Evolutionary conservation across 2,797 vertebrate species (phyloP).

Genomic region (Poecile montanus): DNA sequence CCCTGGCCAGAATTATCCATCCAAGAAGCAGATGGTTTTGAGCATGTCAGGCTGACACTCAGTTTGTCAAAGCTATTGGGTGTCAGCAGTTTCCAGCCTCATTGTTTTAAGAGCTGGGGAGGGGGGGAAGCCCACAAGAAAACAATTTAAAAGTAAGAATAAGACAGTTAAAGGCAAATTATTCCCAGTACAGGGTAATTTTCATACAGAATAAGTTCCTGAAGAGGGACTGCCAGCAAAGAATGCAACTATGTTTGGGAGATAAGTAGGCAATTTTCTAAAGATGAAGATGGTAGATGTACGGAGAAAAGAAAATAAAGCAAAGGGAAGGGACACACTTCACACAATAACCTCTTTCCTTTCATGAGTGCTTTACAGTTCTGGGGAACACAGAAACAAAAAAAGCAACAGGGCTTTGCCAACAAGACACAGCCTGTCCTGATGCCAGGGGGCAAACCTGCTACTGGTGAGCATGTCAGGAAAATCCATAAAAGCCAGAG

Average conservation of each 20-base stretch:
- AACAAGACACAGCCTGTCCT: background rate
- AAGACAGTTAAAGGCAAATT: conserved; percentile 24
- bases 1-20: background rate
- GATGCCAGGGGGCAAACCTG: background rate
- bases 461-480: background rate
- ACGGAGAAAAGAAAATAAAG: background rate
- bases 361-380: background rate
- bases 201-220: conserved; percentile 7
- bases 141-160: background rate
- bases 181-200: conserved; percentile 36
- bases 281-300: background rate
- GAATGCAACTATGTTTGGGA: background rate
- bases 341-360: background rate
- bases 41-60: background rate
- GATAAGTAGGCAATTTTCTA: conserved; percentile 5
- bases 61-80: background rate
- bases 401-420: background rate
- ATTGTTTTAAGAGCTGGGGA: background rate
- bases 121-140: background rate
- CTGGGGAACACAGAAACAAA: background rate
- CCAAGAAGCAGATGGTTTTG: background rate
- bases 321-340: background rate
- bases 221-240: conserved; percentile 3
- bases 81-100: background rate
- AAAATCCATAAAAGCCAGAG: background rate